These are phyloP conservation scores for Spermophilus dauricus DNA, from an alignment of 2,113 vertebrate genomes.

Conservation along the genomic window DNA sequence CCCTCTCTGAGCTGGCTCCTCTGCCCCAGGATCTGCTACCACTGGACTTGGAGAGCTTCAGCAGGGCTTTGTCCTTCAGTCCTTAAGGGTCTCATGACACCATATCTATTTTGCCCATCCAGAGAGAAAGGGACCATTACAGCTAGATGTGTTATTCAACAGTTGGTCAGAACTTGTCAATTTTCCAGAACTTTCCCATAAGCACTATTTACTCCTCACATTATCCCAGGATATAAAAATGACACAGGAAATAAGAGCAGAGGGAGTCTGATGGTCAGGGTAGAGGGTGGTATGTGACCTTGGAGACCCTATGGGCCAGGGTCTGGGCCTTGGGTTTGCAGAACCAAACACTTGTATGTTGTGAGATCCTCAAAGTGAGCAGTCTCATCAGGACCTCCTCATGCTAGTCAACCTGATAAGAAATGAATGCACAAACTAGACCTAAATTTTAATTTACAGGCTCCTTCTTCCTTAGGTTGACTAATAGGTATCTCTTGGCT, in stretches of 20 bases:
- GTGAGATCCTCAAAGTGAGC: not conserved
- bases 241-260: not conserved
- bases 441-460: not conserved
- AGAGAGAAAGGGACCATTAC: not conserved
- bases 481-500: not conserved
- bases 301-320: not conserved
- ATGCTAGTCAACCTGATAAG: not conserved
- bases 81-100: not conserved
- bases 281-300: fast-evolving
- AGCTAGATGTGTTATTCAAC: not conserved
- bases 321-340: not conserved
- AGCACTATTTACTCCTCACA: too few species aligned
- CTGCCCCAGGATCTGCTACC: too few species aligned
- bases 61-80: too few species aligned
- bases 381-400: not conserved
- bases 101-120: not conserved
- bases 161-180: not conserved
- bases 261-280: not conserved
- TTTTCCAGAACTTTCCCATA: not conserved
- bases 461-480: not conserved
- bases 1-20: too few species aligned
- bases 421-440: not conserved
- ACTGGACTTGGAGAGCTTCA: too few species aligned
- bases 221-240: not conserved
- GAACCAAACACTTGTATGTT: not conserved